Base-by-base conservation (phyloP, 2,113 vertebrate species). In the Aegithalos caudatus region DNA sequence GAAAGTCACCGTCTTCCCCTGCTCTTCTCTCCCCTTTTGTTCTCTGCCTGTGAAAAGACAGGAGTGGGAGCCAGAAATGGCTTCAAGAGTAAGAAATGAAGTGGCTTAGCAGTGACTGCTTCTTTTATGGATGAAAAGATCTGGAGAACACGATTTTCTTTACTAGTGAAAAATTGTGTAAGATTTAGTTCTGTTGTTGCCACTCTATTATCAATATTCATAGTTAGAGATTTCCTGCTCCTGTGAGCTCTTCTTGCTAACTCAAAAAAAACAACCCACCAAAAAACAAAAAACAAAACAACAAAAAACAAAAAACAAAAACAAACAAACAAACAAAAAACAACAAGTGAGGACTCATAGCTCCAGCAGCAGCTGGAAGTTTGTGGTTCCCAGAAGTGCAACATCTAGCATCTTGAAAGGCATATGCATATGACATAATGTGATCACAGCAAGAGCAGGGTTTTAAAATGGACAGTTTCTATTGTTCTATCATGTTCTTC, bases 401-500 rank as follows among this genome's bases (percentile, higher is more conserved):
- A 16, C 23, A 58, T 9, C 37, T 31, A 81, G 7, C 28, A 53
- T 72, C 54, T 70, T 53, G 31, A 88, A 83, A 88, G 37, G 7
- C 57, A 8, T 58, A 47, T 60, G 12, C 6, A 10, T 60, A 69
- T 48, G 28, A 80, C 2, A 5, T 47, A 77, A 56, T 24, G 14
- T 29, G 56, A 33, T 76, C 80, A 57, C 12, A 76, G 14, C 40
- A 82, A 48, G 10, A 56, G 37, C 19, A 67, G n/a, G 5, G 7
- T 37, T 86, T 44, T 48, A 61, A 76, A 77, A 73, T 18, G 21
- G 60, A 69, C 12, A 48, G 4, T 81, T 87, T 71, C 7, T 60
- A 0, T 60, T 54, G 18, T 56, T 87, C 14, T 51, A 1, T 60
- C 0, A 0, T 47, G 22, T 28, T 33, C n/a, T 85, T 87, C 31